Percentiles rank a stretch among this genome's conserved stretches.
Evolutionary conservation across 2,888 invertebrate species (phyloP).

Genomic region (Papilio gigon): DNA sequence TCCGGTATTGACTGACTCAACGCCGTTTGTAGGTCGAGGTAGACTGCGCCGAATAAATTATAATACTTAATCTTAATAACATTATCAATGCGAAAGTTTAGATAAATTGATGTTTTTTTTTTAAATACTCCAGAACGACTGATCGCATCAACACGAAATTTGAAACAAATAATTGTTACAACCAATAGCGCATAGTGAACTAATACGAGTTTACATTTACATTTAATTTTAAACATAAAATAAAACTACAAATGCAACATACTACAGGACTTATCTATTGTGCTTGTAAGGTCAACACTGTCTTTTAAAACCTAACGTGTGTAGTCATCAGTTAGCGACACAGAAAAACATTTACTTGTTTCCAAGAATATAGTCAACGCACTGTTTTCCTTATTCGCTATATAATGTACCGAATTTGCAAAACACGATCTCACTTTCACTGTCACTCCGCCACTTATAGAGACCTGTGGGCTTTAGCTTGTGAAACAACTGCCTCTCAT

Average conservation of each 20-base stretch:
- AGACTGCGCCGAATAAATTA: not conserved
- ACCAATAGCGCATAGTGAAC: too few relatives aligned
- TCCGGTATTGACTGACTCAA: conserved; percentile 49
- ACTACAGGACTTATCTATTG: too few relatives aligned
- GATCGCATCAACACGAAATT: too few relatives aligned
- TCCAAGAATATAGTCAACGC: conserved; percentile 22
- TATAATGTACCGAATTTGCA: conserved; percentile 8
- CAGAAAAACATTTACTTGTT: conserved; percentile 6
- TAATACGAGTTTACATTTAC: too few relatives aligned
- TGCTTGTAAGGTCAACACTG: not conserved
- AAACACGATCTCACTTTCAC: not conserved
- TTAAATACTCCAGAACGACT: too few relatives aligned
- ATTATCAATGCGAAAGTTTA: too few relatives aligned
- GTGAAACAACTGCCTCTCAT: not conserved
- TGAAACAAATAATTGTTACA: too few relatives aligned
- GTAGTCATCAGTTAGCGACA: not conserved
- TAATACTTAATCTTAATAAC: not conserved
- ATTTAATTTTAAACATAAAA: too few relatives aligned
- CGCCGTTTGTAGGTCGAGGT: conserved; percentile 43
- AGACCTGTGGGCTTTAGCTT: not conserved
- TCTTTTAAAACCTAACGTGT: not conserved
- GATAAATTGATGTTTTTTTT: too few relatives aligned
- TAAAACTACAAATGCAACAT: too few relatives aligned
- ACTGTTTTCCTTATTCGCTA: conserved; percentile 36
- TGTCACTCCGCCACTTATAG: not conserved